phyloP scores from a whole-genome alignment of 2,888 invertebrate genomes.

The Callimorpha dominula region DNA sequence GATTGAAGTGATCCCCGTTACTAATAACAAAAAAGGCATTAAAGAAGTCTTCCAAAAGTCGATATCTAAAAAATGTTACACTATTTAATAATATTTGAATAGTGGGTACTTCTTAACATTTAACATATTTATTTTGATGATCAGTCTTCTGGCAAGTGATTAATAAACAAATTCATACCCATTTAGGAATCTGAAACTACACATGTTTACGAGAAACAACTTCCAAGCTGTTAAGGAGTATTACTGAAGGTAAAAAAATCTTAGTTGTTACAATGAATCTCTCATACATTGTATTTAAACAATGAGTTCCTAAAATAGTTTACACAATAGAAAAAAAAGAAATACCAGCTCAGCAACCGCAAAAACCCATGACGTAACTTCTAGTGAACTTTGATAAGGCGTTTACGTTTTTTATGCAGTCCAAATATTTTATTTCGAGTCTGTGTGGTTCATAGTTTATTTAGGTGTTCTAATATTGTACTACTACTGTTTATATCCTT shows the following conservation, averaged over 20 bases:
- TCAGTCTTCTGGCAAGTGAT: no score
- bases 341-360: background rate
- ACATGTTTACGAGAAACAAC: background rate
- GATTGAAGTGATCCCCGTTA: no score
- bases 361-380: constrained; percentile 3
- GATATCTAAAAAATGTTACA: background rate
- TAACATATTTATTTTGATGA: no score
- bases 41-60: background rate
- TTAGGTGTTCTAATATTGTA: no score
- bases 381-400: background rate
- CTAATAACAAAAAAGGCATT: no score
- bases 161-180: background rate
- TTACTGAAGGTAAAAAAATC: constrained; percentile 3
- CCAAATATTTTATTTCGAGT: no score
- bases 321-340: constrained; percentile 4
- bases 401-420: background rate
- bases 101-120: no score
- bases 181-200: background rate
- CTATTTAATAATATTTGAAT: no score
- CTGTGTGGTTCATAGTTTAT: no score
- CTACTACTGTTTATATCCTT: no score
- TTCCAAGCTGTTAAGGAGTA: background rate
- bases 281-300: constrained; percentile 7
- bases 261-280: background rate
- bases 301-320: constrained; percentile 1